Percentiles rank a stretch among this genome's conserved stretches.
Conservation (phyloP, 2,888 invertebrate species). For the Ametastegia equiseti region DNA sequence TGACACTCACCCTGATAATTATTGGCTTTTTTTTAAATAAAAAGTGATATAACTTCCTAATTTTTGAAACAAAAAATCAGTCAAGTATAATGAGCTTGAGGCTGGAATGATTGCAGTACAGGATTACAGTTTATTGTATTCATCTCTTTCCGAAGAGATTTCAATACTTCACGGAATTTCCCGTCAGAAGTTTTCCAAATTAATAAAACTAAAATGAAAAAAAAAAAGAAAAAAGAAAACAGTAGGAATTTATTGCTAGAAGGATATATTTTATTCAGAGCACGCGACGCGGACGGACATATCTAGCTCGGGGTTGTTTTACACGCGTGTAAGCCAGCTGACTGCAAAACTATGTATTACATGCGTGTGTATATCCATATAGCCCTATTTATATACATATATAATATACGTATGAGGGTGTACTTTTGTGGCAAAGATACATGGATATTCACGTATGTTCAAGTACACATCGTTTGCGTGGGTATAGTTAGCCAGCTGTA, state of each 20-base stretch:
- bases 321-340: background rate
- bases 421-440: no score
- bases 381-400: background rate
- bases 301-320: background rate
- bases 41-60: no score
- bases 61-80: no score
- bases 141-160: no score
- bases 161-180: no score
- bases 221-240: background rate
- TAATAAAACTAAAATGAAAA: background rate
- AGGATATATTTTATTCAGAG: conserved; percentile 35
- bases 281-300: conserved; percentile 25
- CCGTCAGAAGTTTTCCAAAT: no score
- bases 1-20: no score
- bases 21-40: no score
- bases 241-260: background rate
- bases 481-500: background rate
- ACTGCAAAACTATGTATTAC: background rate
- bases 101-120: no score
- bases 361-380: background rate
- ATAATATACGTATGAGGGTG: background rate
- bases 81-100: no score
- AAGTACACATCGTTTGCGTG: no score
- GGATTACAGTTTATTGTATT: no score
- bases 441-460: background rate